Percentiles rank a stretch among this genome's conserved stretches.
Evolutionary conservation across 1,140 invertebrate species (phyloP).

Genomic region (Drosophila rhopaloa): DNA sequence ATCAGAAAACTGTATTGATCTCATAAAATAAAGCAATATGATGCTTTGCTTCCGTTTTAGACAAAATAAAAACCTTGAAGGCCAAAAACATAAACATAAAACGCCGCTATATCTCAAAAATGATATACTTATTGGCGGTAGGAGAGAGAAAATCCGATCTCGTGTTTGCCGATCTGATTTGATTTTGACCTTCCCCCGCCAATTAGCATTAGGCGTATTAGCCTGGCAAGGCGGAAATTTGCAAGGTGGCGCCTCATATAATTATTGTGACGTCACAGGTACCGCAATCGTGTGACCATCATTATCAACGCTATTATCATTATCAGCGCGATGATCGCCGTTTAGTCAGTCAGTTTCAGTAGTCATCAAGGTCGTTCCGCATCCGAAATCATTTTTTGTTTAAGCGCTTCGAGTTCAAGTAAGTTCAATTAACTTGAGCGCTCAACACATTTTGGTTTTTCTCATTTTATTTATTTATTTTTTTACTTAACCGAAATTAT

Average conservation of each 20-base stretch:
- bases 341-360: slow-evolving; percentile 41
- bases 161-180: slow-evolving; percentile 19
- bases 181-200: slow-evolving; percentile 29
- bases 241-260: slow-evolving; percentile 21
- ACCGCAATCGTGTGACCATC: slow-evolving; percentile 38
- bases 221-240: slow-evolving; percentile 34
- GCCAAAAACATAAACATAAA: slow-evolving; percentile 27
- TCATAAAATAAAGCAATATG: slow-evolving; percentile 19
- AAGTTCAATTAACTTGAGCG: slow-evolving; percentile 75
- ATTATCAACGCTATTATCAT: slow-evolving; percentile 42
- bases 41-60: slow-evolving; percentile 27
- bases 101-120: background rate
- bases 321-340: slow-evolving; percentile 35
- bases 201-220: slow-evolving; percentile 38
- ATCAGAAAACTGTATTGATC: slow-evolving; percentile 14
- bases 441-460: slow-evolving; percentile 36
- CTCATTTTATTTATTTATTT: background rate
- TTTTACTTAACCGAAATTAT: slow-evolving; percentile 49
- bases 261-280: slow-evolving; percentile 37
- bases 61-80: slow-evolving; percentile 22
- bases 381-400: slow-evolving; percentile 54
- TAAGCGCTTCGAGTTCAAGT: slow-evolving; percentile 52
- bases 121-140: slow-evolving; percentile 3
- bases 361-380: slow-evolving; percentile 77
- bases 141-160: slow-evolving; percentile 2